Conservation (phyloP, 2,888 invertebrate genomes). For the Merodon equestris region DNA sequence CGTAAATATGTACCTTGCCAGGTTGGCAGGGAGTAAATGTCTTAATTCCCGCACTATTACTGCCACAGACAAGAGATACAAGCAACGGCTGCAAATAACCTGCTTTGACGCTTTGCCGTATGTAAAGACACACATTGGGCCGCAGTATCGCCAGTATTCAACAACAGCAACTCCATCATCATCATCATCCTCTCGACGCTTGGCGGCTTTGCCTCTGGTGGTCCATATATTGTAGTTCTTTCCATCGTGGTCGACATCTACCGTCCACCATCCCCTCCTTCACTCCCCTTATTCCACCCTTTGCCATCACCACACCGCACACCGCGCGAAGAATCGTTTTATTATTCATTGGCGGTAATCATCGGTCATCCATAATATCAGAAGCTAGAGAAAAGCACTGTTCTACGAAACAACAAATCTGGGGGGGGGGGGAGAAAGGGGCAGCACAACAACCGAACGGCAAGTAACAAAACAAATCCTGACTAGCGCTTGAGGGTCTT, state of each 20-base stretch:
- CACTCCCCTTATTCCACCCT: neutral
- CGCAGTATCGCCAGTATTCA: conserved; percentile 38
- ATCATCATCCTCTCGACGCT: conserved; percentile 66
- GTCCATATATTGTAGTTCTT: conserved; percentile 52
- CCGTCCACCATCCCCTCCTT: conserved; percentile 1
- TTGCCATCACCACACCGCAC: conserved; percentile 37
- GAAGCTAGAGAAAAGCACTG: conserved; percentile 60
- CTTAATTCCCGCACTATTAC: conserved; percentile 66
- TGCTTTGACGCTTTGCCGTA: conserved; percentile 59
- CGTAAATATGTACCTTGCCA: conserved; percentile 66
- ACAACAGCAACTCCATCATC: conserved; percentile 44
- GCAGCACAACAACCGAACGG: neutral
- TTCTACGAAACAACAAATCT: conserved; percentile 46
- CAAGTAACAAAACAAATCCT: conserved; percentile 62
- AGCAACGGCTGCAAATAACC: conserved; percentile 47
- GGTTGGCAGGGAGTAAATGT: conserved; percentile 64
- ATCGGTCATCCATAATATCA: conserved; percentile 69
- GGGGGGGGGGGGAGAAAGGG: conserved; percentile 18
- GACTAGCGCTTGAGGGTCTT: conserved; percentile 56
- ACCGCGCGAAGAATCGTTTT: conserved; percentile 41
- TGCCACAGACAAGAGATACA: conserved; percentile 45
- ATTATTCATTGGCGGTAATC: conserved; percentile 69
- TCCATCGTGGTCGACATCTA: conserved; percentile 26
- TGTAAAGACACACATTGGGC: conserved; percentile 67
- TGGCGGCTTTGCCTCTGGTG: conserved; percentile 65